Base-by-base conservation (phyloP, 2,113 vertebrate species). In the Epinephelus cyanopodus region DNA sequence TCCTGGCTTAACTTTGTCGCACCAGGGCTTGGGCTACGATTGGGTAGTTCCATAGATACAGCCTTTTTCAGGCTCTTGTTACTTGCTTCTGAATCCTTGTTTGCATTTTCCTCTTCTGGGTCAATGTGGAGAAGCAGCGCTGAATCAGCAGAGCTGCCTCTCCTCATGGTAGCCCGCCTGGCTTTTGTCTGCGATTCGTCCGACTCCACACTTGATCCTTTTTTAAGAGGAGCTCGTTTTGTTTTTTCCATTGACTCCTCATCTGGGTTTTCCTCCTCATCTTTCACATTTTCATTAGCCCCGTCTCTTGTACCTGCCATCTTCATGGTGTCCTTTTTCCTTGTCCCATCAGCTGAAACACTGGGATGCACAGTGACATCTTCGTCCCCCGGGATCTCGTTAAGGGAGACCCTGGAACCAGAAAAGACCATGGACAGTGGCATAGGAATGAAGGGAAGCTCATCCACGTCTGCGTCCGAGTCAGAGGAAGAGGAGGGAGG, bases 381-480 rank as follows among this genome's bases (percentile, higher is more conserved):
- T 0, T 97, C 97, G 0, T 98, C 97, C 0, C 96, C 97, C 19
- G 97, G 96, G 87, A 98, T 97, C 93, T 98, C 97, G 0, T 96
- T 98, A 76, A 99, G 96, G 0, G 98, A 98, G 89, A 98, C 96
- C 50, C 98, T 95, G 29, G 97, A 98, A 29, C 97, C 96, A 0
- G 97, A 97, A 82, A 98, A 98, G 76, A 97, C 97, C 66, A 97
- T 95, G 82, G 97, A 97, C 58, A 97, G 94, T 0, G 98, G 98
- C 93, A 97, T 97, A 6, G 98, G 98, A 73, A 98, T 96, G 3
- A 97, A 97, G 6, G 98, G 98, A 80, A 99, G 93, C 89, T 99
- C 98, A 2, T 99, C 98, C 37, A 97, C 95, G 25, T 99, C 98
- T 0, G 98, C 98, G 0, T 99, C 98, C 0, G 98, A 98, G 89